A percentile compares a stretch with the other conserved stretches of the same genome.
Evolutionary conservation across 2,888 invertebrate species (phyloP).

Genomic region (Xestia rhomboidea): DNA sequence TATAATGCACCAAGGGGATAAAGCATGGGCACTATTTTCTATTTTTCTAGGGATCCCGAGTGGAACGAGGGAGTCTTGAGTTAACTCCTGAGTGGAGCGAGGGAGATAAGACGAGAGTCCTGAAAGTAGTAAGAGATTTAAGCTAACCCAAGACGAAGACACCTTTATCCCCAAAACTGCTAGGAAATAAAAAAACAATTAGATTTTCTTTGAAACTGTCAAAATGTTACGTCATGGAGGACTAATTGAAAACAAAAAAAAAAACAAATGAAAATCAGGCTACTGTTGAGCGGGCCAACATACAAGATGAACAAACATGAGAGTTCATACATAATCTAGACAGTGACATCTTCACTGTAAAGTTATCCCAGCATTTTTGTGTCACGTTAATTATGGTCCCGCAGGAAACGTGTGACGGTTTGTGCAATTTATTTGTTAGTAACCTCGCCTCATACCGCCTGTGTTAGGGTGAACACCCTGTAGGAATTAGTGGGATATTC

Average conservation of each 20-base stretch:
- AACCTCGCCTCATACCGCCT: slow-evolving; percentile 54
- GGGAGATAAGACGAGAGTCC: background rate
- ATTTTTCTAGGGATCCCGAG: background rate
- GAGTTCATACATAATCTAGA: slow-evolving; percentile 38
- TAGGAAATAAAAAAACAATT: background rate
- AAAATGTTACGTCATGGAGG: background rate
- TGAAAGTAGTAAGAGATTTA: background rate
- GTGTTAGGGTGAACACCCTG: slow-evolving; percentile 66
- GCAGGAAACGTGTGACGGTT: slow-evolving; percentile 71
- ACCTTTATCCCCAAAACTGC: background rate
- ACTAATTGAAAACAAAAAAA: too few relatives aligned
- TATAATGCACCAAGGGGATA: background rate
- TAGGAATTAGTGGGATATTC: slow-evolving; percentile 62
- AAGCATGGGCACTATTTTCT: background rate
- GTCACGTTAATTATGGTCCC: slow-evolving; percentile 78
- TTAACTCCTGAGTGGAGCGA: background rate
- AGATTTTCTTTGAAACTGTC: background rate
- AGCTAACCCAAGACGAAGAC: background rate
- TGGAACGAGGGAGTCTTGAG: background rate
- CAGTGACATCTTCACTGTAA: slow-evolving; percentile 48
- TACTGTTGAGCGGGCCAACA: background rate
- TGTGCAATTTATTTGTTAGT: slow-evolving; percentile 74
- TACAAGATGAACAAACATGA: slow-evolving; percentile 18
- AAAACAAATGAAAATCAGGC: background rate
- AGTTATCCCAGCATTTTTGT: slow-evolving; percentile 73